Evolutionary conservation across 2,888 invertebrate genomes (phyloP).

Genomic region (Phaonia tiefii): DNA sequence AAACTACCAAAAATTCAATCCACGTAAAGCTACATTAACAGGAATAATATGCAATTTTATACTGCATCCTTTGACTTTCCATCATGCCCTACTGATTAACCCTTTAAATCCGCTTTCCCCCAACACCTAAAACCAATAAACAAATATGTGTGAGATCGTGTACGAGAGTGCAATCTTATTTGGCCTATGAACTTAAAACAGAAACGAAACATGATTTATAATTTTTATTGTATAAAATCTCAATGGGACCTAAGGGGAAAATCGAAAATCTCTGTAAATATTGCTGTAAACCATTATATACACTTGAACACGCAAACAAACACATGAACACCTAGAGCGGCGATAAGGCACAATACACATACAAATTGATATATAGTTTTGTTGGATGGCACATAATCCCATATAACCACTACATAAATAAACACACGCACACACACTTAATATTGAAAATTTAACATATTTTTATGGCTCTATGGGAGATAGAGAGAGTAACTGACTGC

Average conservation of each 20-base stretch:
- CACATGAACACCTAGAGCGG: background rate
- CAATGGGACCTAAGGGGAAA: constrained; percentile 37
- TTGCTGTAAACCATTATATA: constrained; percentile 2
- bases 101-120: too few species aligned
- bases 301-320: background rate
- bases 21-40: too few species aligned
- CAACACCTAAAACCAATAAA: too few species aligned
- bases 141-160: too few species aligned
- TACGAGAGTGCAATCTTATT: background rate
- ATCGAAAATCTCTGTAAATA: constrained; percentile 42
- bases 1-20: too few species aligned
- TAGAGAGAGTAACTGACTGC: background rate
- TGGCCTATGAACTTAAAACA: background rate
- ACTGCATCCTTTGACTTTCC: too few species aligned
- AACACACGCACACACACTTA: background rate
- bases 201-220: constrained; percentile 48
- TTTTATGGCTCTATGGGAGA: background rate
- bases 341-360: background rate
- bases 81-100: too few species aligned
- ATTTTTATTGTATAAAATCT: constrained; percentile 50
- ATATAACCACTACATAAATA: too few species aligned
- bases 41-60: too few species aligned
- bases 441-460: constrained; percentile 25
- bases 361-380: background rate
- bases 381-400: too few species aligned